Base-by-base conservation (phyloP, 2,797 vertebrate species). In the Phalanger gymnotis region DNA sequence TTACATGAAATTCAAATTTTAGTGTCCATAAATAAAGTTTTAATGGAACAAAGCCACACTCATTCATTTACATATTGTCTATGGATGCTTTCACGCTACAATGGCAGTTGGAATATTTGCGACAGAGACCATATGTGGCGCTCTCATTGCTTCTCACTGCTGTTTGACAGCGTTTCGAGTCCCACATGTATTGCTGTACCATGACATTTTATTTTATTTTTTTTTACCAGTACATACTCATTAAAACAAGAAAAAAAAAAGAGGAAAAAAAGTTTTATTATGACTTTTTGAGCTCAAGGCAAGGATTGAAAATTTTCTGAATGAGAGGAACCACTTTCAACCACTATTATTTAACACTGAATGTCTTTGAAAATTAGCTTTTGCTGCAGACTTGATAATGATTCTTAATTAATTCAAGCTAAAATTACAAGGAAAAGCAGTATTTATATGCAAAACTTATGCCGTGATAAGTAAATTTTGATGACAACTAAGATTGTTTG, bases 241-340 rank as follows among this genome's bases (percentile, higher is more conserved):
- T 87, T 47, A 87, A 87, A 87, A 87, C 40, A 87, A 87, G 25
- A 87, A 47, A 87, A 87, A 47, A 87, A 47, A 19, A 27, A n/a
- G 66, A 34, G 16, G n/a, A 9, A 27, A n/a, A 31, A 54, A 90
- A 73, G 14, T 53, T 56, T 56, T 56, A 7, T 25, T 66, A 53
- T 93, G 57, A 56, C 61, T 91, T 93, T 95, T 40, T 91, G 16
- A 73, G 57, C 16, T 90, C 25, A 55, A 34, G 53, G 22, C 25
- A 53, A 73, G 16, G 19, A n/a, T 0, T n/a, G 19, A 95, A 92
- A 92, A 25, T 54, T 95, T 93, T 92, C 56, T 93, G 40, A 93
- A 73, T n/a, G 61, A 66, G 34, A 55, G 28, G 52, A 66, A 91
- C 40, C 27, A 95, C 25, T 27, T 27, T 55, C 31, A 90, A 34